Conservation (phyloP, 2,113 vertebrate genomes). For the Phylloscopus trochiloides region DNA sequence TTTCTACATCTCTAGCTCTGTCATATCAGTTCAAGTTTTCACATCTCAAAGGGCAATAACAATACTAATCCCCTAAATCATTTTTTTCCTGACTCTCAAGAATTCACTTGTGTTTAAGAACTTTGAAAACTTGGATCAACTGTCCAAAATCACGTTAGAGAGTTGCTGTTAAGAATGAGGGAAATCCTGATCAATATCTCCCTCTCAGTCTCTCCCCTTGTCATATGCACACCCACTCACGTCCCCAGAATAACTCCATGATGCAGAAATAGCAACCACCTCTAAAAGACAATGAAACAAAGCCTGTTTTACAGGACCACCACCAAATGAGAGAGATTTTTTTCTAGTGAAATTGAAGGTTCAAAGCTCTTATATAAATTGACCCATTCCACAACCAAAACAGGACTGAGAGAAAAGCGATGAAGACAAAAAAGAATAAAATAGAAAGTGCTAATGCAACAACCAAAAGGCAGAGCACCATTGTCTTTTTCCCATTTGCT, state of each 20-base stretch:
- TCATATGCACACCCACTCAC: fast-evolving
- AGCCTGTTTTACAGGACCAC: not conserved
- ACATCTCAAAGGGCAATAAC: not conserved
- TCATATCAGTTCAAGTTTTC: not conserved
- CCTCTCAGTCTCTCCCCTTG: not conserved
- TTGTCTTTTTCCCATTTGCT: not conserved
- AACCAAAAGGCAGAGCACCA: not conserved
- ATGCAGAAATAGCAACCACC: not conserved
- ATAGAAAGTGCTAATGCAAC: not conserved
- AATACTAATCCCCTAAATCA: not conserved
- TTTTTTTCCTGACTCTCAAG: not conserved
- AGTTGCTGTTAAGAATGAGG: not conserved
- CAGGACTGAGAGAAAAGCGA: not conserved
- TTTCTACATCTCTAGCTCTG: not conserved
- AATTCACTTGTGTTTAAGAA: not conserved
- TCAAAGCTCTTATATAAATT: not conserved
- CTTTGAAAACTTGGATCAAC: not conserved
- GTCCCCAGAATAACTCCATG: fast-evolving
- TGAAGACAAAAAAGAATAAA: not conserved
- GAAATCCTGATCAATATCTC: not conserved
- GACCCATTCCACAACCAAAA: not conserved
- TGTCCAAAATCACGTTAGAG: not conserved
- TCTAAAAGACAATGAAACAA: not conserved
- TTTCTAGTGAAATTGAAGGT: not conserved
- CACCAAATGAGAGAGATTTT: not conserved